These are phyloP conservation scores for Platygyra sinensis DNA, from an alignment of 64 coral and sea anemone genomes.

Conservation along the genomic window DNA sequence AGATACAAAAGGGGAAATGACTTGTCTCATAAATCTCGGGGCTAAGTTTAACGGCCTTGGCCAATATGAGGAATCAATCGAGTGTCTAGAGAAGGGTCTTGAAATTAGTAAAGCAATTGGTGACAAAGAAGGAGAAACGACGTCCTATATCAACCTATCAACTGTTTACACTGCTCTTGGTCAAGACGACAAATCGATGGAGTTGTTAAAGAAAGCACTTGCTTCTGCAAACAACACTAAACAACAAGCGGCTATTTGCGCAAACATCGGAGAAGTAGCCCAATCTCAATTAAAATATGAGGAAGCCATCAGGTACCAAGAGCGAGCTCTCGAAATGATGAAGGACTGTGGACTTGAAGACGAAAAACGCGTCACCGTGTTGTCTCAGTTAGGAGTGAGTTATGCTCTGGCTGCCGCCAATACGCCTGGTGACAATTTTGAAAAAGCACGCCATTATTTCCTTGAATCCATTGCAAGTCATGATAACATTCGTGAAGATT, in stretches of 20 bases:
- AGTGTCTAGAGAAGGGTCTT: not conserved
- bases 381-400: too few relatives aligned
- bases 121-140: not conserved
- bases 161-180: not conserved
- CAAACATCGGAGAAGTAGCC: too few relatives aligned
- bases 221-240: too few relatives aligned
- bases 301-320: too few relatives aligned
- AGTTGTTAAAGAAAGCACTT: not conserved
- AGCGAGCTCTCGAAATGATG: not conserved
- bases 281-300: too few relatives aligned
- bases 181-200: not conserved
- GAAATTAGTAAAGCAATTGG: not conserved
- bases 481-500: not conserved
- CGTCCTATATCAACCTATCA: not conserved
- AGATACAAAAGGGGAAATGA: too few relatives aligned
- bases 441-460: not conserved
- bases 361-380: too few relatives aligned
- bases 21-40: not conserved
- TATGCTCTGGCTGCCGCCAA: too few relatives aligned
- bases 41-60: not conserved
- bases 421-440: not conserved
- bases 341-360: not conserved
- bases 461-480: not conserved
- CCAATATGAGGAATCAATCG: not conserved
- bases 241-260: too few relatives aligned